Evolutionary conservation across 2,113 vertebrate genomes (phyloP), one percentile per base, ranked within the genome.

Genomic region (Serilophus lunatus): DNA sequence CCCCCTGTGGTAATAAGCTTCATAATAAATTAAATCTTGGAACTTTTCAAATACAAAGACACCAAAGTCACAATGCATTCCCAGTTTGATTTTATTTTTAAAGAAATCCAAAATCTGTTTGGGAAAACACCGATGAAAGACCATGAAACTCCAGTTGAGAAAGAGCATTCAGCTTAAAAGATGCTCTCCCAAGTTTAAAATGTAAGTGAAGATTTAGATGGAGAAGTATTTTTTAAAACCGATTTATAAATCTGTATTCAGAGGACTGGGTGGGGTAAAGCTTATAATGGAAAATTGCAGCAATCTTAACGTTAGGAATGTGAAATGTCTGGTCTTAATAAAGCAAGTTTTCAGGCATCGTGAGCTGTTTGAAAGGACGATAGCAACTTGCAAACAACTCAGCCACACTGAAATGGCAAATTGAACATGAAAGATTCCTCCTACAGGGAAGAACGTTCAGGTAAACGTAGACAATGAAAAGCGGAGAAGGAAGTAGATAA

Each of bases 291-390:
- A 96, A 97, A 96, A 91, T n/a, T 96, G 88, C 86, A 94, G 93
- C 93, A 96, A 95, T 95, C 76, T 95, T 74, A 93, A 86, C 85
- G 84, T 88, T 64, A 86, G 92, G 87, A 96, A 96, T 96, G 90
- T 88, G 92, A 95, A 90, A 95, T 83, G 92, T 95, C 94, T 93
- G 90, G 75, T 96, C 93, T 94, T 95, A 97, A 96, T 96, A 94
- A 96, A 94, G 42, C 44, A 78, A 92, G 63, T 84, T 93, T 94
- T 94, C 86, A 92, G 82, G 57, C 90, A 91, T 68, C 12, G 0
- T 19, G 69, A 86, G 60, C 33, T 92, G 82, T 86, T 86, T 94
- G 71, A 82, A 94, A 92, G 71, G 76, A 84, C 0, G 86, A 95
- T 83, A 93, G 94, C 82, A 93, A 90, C 82, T 92, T 66, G 47